phyloP scores from a whole-genome alignment of 2,888 invertebrate species.

The Dryobotodes eremita region DNA sequence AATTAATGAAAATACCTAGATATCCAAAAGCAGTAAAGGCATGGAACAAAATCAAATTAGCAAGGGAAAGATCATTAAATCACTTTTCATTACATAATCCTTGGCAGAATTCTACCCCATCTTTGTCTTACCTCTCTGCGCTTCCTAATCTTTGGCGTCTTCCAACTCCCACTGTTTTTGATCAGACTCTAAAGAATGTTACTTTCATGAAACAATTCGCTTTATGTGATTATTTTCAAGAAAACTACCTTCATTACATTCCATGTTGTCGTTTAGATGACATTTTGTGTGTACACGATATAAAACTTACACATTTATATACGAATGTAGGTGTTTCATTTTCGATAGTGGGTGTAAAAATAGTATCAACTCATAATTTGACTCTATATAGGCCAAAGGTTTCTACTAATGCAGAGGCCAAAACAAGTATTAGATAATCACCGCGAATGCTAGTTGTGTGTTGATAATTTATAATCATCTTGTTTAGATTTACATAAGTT shows the following conservation, averaged over 20 bases:
- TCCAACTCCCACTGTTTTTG: slow-evolving; percentile 77
- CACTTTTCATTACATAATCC: not conserved
- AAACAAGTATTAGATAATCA: not conserved
- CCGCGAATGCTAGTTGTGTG: not conserved
- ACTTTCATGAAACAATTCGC: slow-evolving; percentile 85
- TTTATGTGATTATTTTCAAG: slow-evolving; percentile 70
- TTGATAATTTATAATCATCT: not conserved
- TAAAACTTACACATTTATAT: not conserved
- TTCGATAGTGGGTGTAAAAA: not conserved
- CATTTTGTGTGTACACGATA: slow-evolving; percentile 6
- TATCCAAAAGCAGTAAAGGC: not conserved
- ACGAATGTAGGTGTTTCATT: not conserved
- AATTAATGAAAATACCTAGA: not conserved
- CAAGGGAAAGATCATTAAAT: not conserved
- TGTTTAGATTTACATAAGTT: not conserved
- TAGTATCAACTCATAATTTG: not conserved
- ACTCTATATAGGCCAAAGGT: not conserved
- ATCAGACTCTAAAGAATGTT: slow-evolving; percentile 80
- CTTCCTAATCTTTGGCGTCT: slow-evolving; percentile 64
- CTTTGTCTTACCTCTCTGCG: slow-evolving; percentile 13
- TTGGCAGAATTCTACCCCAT: not conserved
- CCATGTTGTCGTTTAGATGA: slow-evolving; percentile 6
- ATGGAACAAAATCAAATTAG: not conserved
- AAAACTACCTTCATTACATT: slow-evolving; percentile 36
- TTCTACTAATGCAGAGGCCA: not conserved